Evolutionary conservation across 2,113 vertebrate genomes (phyloP), one percentile per base, ranked within the genome.

Genomic region (Fukomys damarensis): DNA sequence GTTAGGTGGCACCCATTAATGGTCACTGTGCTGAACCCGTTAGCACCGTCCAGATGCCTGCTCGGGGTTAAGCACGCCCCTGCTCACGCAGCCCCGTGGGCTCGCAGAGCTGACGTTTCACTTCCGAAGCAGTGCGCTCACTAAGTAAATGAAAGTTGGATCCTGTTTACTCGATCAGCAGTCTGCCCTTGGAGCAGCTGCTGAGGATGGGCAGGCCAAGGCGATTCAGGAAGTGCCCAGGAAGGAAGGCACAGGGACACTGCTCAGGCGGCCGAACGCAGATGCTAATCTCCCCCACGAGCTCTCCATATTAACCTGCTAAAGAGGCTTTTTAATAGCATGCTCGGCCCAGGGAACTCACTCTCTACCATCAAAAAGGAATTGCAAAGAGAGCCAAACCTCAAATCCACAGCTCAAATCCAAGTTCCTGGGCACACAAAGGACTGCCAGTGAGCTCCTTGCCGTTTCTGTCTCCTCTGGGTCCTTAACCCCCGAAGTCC

Each of bases 261-360:
- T 0, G 1, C 35, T 0, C 0, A 11, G 24, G 76, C 3, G 1
- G 58, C 79, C 0, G 0, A 12, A 30, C 0, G 0, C 32, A 9
- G 8, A 13, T 1, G 1, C 54, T 26, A 7, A 10, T 13, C 90
- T 56, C 56, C 70, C 24, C 8, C 28, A 3, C 22, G 5, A 5
- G n/a, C 35, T 58, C 83, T 20, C 35, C 0, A 9, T 0, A 26
- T 13, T 16, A 35, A 28, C 66, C 43, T 0, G 0, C 63, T 13
- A 66, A 66, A 35, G 19, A 26, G 24, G n/a, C 38, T 72, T 74
- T n/a, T n/a, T 0, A 28, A 24, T 8, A 43, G 74, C 59, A 13
- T 0, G 0, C 24, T 5, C 22, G 7, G 8, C 79, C 52, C 17
- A 1, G 7, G 59, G 0, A 35, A 43, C 11, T 4, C 24, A 2